Evolutionary conservation across 1,140 invertebrate species (phyloP).

Genomic region (Heliconius himera): DNA sequence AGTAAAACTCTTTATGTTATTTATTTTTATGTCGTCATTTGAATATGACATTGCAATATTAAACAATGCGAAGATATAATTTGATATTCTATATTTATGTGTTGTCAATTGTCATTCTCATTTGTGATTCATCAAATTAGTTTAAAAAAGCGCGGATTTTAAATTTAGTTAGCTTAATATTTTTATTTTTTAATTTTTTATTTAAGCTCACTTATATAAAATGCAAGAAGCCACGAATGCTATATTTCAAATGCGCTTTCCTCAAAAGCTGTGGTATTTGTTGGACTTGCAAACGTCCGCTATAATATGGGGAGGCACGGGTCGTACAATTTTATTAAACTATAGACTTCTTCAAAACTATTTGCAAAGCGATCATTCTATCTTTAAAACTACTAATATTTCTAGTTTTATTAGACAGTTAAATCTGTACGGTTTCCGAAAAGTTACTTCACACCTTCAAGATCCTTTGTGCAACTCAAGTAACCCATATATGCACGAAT

Average conservation of each 20-base stretch:
- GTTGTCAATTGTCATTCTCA: background rate
- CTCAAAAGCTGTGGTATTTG: conserved; percentile 84
- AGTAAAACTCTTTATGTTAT: too few species aligned
- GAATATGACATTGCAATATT: too few species aligned
- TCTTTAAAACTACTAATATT: conserved; percentile 84
- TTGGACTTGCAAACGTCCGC: conserved; percentile 81
- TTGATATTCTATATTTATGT: background rate
- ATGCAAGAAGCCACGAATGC: conserved; percentile 80
- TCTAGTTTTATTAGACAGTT: conserved; percentile 84
- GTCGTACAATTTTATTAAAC: conserved; percentile 82
- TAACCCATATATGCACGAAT: conserved; percentile 83
- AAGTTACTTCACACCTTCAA: conserved; percentile 83
- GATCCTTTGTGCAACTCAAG: conserved; percentile 81
- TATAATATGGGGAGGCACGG: conserved; percentile 82
- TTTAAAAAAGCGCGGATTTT: background rate
- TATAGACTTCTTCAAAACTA: conserved; percentile 82
- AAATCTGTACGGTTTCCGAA: conserved; percentile 84
- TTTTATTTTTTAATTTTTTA: background rate
- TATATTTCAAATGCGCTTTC: conserved; percentile 83
- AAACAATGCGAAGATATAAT: too few species aligned
- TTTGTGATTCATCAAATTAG: background rate
- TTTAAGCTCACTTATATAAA: background rate
- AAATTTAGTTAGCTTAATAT: conserved; percentile 24
- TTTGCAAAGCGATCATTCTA: conserved; percentile 77
- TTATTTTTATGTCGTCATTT: too few species aligned